Conservation (phyloP, 2,797 vertebrate genomes). For the Pseudopleuronectes americanus region DNA sequence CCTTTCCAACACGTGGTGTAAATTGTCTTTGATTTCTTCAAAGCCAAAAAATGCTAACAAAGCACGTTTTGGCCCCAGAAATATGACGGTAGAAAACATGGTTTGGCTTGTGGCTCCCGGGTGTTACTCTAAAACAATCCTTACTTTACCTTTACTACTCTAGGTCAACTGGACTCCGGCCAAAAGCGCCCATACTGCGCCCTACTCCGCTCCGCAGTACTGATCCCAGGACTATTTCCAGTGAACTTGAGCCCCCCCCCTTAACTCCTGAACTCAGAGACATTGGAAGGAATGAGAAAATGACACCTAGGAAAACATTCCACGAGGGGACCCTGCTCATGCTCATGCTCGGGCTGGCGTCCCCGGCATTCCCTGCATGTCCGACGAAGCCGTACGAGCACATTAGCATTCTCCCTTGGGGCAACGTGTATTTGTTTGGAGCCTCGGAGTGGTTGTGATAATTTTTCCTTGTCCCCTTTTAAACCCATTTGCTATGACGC, state of each 20-base stretch:
- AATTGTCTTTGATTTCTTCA: background rate
- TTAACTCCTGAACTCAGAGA: constrained; percentile 62
- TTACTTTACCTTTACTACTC: constrained; percentile 13
- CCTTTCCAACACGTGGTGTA: background rate
- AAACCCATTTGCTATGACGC: background rate
- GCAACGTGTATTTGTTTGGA: constrained; percentile 37
- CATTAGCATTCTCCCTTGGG: constrained; percentile 77
- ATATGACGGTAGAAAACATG: background rate
- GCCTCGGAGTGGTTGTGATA: constrained; percentile 25
- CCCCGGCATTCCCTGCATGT: constrained; percentile 69
- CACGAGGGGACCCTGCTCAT: constrained; percentile 67
- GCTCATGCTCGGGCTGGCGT: constrained; percentile 73
- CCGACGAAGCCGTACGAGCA: constrained; percentile 74
- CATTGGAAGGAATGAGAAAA: constrained; percentile 77
- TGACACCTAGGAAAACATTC: constrained; percentile 84
- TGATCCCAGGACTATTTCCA: constrained; percentile 50
- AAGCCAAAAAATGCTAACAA: background rate
- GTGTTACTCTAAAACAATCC: background rate
- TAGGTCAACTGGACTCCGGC: constrained; percentile 30
- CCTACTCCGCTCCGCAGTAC: constrained; percentile 1
- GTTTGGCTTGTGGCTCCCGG: background rate
- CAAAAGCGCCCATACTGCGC: constrained; percentile 22
- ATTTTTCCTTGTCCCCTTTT: background rate
- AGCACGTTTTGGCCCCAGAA: background rate
- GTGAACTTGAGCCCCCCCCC: constrained; percentile 48